These are phyloP conservation scores for Fistularia tabacaria DNA, from an alignment of 2,797 vertebrate genomes.

Conservation along the genomic window DNA sequence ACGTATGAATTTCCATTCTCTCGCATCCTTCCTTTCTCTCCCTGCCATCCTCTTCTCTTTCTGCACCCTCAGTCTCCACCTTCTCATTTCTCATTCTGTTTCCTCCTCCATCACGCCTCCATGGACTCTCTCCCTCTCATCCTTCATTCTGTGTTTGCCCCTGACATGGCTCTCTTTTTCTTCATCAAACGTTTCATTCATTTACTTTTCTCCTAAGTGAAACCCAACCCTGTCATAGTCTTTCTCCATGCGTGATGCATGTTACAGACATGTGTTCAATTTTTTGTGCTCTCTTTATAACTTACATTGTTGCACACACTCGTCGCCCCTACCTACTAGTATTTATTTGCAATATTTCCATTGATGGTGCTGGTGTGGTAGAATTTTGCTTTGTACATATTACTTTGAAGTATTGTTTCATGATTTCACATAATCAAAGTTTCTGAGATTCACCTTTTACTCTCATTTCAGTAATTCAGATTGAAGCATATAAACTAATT, in stretches of 20 bases:
- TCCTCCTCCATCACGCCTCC: conserved; percentile 45
- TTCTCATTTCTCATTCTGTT: conserved; percentile 60
- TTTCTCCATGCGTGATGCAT: conserved; percentile 27
- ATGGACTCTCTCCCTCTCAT: conserved; percentile 43
- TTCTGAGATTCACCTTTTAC: no score
- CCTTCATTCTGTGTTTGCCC: conserved; percentile 35
- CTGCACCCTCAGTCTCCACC: conserved; percentile 37
- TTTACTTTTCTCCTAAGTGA: conserved; percentile 34
- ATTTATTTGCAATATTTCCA: conserved; percentile 5
- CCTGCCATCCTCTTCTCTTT: conserved; percentile 27
- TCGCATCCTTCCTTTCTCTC: conserved; percentile 28
- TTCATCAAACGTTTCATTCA: conserved; percentile 26
- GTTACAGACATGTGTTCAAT: conserved; percentile 19
- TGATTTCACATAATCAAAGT: no score
- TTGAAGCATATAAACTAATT: no score
- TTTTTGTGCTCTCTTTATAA: conserved; percentile 36
- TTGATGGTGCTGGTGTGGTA: background rate
- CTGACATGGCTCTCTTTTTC: conserved; percentile 22
- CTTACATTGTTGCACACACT: conserved; percentile 16
- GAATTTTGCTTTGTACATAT: background rate
- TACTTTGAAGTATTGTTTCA: no score
- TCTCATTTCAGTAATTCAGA: no score
- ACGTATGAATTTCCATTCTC: conserved; percentile 37
- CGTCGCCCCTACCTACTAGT: conserved; percentile 30
- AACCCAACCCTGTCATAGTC: conserved; percentile 38